Base-by-base conservation (phyloP, 2,888 invertebrate species). In the Cephalotes varians region DNA sequence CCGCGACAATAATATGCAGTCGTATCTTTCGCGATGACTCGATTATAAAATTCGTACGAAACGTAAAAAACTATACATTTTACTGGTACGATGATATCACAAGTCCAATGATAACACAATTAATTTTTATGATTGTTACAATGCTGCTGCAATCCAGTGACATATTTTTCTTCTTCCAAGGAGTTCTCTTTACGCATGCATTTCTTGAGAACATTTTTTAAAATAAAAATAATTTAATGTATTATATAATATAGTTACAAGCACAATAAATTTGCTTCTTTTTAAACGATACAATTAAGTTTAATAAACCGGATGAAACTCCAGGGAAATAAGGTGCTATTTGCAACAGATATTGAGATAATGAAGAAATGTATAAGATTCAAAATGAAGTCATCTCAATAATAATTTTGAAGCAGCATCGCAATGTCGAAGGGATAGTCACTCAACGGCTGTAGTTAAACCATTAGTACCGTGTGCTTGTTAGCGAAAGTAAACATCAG, bases 401-500 rank as follows among this genome's bases (percentile, higher is more conserved):
- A 34, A 54, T 54, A 18, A 71, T 54, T 54, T 47, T 6, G 6
- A 47, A 71, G 15, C 31, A 49, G 1, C 34, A 15, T 71, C 34
- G 7, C 34, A 34, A 69, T 21, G 9, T 28, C 31, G 15, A 71
- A 34, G 34, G 5, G 2, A 21, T 18, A 25, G 15, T 51, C 34
- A 18, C 34, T 69, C 21, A 9, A 51, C 54, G 15, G 9, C n/a
- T 67, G 54, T 51, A 15, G 31, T 71, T 21, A 51, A 71, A 71
- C 2, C 34, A 51, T 34, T 67, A 67, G 31, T 51, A 21, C 10
- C 10, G 34, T 18, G 6, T 25, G 69, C 21, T 51, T 34, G 31
- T 34, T 54, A 71, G 18, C 7, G 28, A 34, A 54, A 71, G 21
- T 71, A 71, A 71, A 71, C 21, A 69, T 21, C 54, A 71, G 10